Evolutionary conservation across 2,888 invertebrate species (phyloP), one percentile per base, ranked within the genome.

Genomic region (Neoaliturus tenellus): DNA sequence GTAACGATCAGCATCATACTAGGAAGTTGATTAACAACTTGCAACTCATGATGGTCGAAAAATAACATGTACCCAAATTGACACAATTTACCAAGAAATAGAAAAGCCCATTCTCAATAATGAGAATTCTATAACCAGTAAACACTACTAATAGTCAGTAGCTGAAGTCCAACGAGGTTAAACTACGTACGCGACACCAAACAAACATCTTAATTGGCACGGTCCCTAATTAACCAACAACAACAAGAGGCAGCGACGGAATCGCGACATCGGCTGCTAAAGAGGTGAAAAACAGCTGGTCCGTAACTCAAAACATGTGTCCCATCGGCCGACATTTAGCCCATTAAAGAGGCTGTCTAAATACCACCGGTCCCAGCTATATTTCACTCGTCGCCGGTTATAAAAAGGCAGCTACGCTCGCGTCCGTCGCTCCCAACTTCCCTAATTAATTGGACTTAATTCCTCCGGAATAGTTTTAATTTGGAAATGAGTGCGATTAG

Each of bases 261-360:
- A 62, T 10, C 55, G 17, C 5, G 6, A 58, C n/a, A 25, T 23
- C 58, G 8, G 69, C 35, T 12, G 31, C 75, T 75, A 75, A 75
- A 44, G 75, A 75, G 75, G 75, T 75, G 75, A 41, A 75, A 75
- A 75, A 75, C 75, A 75, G 75, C 75, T 44, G 75, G 81, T 58
- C 44, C 55, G 41, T 81, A 84, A 84, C 78, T 84, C 84, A 84
- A 84, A 84, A 84, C 84, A 84, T 48, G 67, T 84, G 84, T 84
- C 67, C 39, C 35, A n/a, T 44, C 14, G 81, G 75, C 51, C 41
- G 31, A 58, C 58, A 84, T 81, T 81, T 67, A 81, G 78, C 75
- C 80, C 81, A 81, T 84, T 84, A 84, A 55, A 78, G 78, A 78
- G 78, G 33, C 75, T 78, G 78, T 78, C 78, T 55, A 48, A 78